Base-by-base conservation (phyloP, 2,113 vertebrate species). In the Syngnathus typhle region DNA sequence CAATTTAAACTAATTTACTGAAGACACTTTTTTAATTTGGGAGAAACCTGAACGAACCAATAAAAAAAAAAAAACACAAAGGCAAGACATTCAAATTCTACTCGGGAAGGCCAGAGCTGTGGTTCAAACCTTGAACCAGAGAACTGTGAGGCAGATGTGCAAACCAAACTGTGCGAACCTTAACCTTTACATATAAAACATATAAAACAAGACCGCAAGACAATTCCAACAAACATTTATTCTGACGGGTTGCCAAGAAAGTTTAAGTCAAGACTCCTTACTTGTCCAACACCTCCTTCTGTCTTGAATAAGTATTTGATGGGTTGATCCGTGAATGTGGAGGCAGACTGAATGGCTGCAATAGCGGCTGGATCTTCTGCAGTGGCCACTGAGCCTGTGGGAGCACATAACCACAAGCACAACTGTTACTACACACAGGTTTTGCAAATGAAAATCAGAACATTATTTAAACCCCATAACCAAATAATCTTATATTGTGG, bases 231-330 rank as follows among this genome's bases (percentile, higher is more conserved):
- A 19, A 61, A 60, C 36, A 38, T 60, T 3, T 6, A n/a, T 46
- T 46, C 5, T 46, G 44, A 46, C 15, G 44, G 2, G 15, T 15
- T 12, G 5, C 9, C 2, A n/a, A 32, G 27, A 59, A 37, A 16
- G 4, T 59, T 13, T 37, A 18, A 19, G 32, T 18, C 56, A 59
- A 58, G 23, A 59, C 56, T 18, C 27, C 19, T 74, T 91, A 96
- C 95, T 94, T 96, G 95, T 1, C 92, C 88, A 16, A 93, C 93
- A n/a, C 93, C 92, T 78, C 93, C 95, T 84, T 96, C 95, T 15
- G 95, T 93, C 84, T 95, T 94, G 82, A 96, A 95, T 44, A 96
- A 91, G 86, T 96, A 95, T 80, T 95, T 95, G 83, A 96, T 93
- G 76, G 93, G 93, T 76, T 94, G 94, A 68, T 96, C 94, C 1